Conservation (phyloP, 2,797 vertebrate species). For the Sylvilagus floridanus region DNA sequence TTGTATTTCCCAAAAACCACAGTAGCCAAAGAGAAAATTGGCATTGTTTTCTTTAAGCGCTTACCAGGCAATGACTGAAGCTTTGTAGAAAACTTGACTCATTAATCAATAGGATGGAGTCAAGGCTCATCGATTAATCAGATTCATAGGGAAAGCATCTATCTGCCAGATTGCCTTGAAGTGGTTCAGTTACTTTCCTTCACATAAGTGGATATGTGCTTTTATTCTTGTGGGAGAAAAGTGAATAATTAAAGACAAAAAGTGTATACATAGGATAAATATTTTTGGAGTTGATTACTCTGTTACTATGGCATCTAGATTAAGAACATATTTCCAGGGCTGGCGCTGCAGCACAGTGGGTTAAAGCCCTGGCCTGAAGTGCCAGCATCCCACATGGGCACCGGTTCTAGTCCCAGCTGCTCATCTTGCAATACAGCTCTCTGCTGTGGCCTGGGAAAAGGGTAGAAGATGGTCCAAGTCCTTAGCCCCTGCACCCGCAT, state of each 20-base stretch:
- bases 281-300: neutral
- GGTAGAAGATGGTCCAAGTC: no score
- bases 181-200: conserved; percentile 11
- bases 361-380: no score
- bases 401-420: no score
- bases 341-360: no score
- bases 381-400: no score
- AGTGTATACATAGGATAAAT: neutral
- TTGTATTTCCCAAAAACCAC: neutral
- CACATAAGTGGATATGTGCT: neutral
- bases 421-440: no score
- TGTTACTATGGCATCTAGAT: neutral
- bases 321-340: neutral
- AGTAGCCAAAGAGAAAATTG: neutral
- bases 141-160: neutral
- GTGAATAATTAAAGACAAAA: neutral
- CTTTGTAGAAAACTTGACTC: neutral
- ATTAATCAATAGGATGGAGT: neutral
- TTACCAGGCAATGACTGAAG: neutral
- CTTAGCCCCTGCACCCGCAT: no score
- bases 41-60: neutral
- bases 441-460: no score
- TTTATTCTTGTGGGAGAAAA: neutral
- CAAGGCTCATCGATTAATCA: neutral
- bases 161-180: neutral